Evolutionary conservation across 2,888 invertebrate species (phyloP).

Genomic region (Nemurella pictetii): DNA sequence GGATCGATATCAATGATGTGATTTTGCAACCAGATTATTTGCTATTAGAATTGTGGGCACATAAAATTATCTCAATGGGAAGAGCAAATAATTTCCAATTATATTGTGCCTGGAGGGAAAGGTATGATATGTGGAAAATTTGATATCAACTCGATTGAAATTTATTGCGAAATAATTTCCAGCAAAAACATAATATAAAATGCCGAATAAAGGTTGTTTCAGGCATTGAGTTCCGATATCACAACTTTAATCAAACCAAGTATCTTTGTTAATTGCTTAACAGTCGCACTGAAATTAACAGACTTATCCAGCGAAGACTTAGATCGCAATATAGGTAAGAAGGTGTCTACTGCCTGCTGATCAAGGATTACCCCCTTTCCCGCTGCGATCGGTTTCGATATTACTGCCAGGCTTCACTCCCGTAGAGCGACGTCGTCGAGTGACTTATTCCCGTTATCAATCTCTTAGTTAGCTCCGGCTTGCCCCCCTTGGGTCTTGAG

Average conservation of each 20-base stretch:
- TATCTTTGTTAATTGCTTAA: not conserved
- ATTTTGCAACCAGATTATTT: not conserved
- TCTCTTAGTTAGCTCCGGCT: conserved; percentile 23
- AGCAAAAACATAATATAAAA: not conserved
- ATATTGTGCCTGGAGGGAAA: not conserved
- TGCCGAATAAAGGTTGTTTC: not conserved
- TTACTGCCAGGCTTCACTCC: not conserved
- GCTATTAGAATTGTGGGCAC: not conserved
- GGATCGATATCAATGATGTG: not conserved
- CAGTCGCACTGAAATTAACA: not conserved
- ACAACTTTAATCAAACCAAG: not conserved
- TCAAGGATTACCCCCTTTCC: not conserved
- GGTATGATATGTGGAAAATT: not conserved
- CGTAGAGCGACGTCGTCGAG: not conserved
- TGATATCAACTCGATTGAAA: not conserved
- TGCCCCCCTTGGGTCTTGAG: not conserved
- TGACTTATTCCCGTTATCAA: conserved; percentile 30
- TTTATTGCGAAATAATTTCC: not conserved
- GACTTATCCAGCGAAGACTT: not conserved
- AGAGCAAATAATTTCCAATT: not conserved
- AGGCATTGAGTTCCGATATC: not conserved
- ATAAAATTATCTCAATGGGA: not conserved
- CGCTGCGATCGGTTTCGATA: not conserved
- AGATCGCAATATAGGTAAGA: not conserved
- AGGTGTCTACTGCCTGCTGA: not conserved